phyloP scores from a whole-genome alignment of 2,888 invertebrate genomes.

The Caprella mutica region DNA sequence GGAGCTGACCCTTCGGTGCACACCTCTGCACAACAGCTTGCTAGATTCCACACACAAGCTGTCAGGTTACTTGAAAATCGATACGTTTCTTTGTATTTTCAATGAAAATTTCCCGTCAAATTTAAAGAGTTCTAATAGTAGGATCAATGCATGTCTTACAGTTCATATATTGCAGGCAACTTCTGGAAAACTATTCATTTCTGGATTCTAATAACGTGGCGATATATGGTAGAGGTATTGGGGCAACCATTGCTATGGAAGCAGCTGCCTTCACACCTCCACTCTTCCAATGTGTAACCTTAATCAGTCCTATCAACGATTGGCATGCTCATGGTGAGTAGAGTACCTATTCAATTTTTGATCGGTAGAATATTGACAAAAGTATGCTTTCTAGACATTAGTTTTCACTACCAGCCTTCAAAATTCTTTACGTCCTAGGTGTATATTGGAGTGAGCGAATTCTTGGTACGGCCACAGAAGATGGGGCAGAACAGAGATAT shows the following conservation, averaged over 20 bases:
- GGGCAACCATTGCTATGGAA: constrained; percentile 28
- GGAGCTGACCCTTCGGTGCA: constrained; percentile 25
- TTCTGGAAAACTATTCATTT: constrained; percentile 23
- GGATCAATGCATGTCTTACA: too few species aligned
- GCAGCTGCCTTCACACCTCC: constrained; percentile 17
- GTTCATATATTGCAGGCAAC: constrained; percentile 20
- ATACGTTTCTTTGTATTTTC: neutral
- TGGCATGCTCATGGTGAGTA: constrained; percentile 29
- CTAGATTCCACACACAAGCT: constrained; percentile 15
- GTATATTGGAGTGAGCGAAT: constrained; percentile 28
- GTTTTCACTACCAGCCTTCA: too few species aligned
- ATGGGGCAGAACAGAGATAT: constrained; percentile 25
- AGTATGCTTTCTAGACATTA: too few species aligned
- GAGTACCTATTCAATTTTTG: too few species aligned
- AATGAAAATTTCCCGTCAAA: too few species aligned
- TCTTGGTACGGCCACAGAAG: constrained; percentile 15
- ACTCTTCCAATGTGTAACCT: constrained; percentile 25
- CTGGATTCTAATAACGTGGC: constrained; percentile 23
- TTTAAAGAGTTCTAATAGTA: too few species aligned
- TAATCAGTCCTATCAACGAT: constrained; percentile 29
- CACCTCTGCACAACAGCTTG: constrained; percentile 21
- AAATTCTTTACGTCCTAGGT: too few species aligned
- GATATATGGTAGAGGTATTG: constrained; percentile 22
- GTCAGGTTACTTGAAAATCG: constrained; percentile 16
- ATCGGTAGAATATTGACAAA: too few species aligned